Conservation (phyloP, 2,113 vertebrate genomes). For the Tragulus kanchil region DNA sequence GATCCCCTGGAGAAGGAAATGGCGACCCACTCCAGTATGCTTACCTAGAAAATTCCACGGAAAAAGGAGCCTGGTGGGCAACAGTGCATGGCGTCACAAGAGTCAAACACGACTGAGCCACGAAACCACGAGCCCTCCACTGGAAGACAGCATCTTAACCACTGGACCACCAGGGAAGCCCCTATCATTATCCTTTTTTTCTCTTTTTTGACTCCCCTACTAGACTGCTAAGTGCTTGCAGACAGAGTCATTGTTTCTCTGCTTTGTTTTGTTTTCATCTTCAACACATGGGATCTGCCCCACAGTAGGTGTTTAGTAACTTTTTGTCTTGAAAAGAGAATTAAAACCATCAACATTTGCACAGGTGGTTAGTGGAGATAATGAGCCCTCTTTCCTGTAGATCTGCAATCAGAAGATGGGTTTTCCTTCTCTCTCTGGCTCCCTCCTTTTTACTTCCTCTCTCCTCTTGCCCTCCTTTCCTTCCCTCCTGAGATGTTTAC, state of each 20-base stretch:
- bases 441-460: background rate
- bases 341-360: background rate
- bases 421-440: background rate
- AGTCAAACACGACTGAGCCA: no score
- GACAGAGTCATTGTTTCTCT: background rate
- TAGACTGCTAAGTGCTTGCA: background rate
- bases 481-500: background rate
- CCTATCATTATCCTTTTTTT: background rate
- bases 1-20: no score
- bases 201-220: background rate
- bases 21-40: no score
- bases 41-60: no score
- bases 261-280: slow-evolving; percentile 44
- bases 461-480: background rate
- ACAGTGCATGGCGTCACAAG: no score
- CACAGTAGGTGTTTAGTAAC: background rate
- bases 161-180: background rate
- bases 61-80: no score
- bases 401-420: background rate
- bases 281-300: background rate
- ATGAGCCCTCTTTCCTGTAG: background rate
- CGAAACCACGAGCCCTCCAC: no score
- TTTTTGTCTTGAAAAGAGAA: slow-evolving; percentile 40
- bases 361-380: background rate
- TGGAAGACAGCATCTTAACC: background rate